Evolutionary conservation across 2,888 invertebrate species (phyloP).

Genomic region (Melanophora roralis): DNA sequence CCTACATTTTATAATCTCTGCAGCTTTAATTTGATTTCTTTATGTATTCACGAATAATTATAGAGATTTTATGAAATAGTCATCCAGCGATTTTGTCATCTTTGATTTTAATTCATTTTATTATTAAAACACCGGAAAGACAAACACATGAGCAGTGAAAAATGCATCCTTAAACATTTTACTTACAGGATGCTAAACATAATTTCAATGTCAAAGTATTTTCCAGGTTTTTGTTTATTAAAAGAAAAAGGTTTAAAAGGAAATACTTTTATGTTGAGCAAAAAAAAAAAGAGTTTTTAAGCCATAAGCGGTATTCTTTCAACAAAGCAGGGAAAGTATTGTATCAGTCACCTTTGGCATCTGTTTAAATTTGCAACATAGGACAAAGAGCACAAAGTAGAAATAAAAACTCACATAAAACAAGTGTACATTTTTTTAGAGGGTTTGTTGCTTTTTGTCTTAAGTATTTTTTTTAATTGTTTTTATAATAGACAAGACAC

Average conservation of each 20-base stretch:
- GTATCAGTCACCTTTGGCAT: conserved; percentile 23
- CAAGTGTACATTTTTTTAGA: not conserved
- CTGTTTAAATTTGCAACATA: conserved; percentile 19
- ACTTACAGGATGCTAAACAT: conserved; percentile 22
- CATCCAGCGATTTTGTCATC: too few relatives aligned
- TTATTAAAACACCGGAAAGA: not conserved
- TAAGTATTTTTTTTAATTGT: not conserved
- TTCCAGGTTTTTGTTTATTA: not conserved
- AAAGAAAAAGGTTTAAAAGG: not conserved
- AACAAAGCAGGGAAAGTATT: not conserved
- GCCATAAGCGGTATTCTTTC: not conserved
- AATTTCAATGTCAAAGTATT: conserved; percentile 56
- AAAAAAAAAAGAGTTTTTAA: conserved; percentile 9
- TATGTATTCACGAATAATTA: too few relatives aligned
- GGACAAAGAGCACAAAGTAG: not conserved
- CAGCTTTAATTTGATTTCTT: too few relatives aligned
- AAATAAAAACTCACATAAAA: not conserved
- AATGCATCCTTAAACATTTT: conserved; percentile 41
- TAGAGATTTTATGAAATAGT: too few relatives aligned
- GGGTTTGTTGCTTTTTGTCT: not conserved
- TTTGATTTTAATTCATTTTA: not conserved
- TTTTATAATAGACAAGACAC: not conserved
- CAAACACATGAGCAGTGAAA: not conserved
- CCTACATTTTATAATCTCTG: too few relatives aligned
- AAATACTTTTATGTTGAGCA: too few relatives aligned